These are phyloP conservation scores for Hirtodrosophila histrioides DNA, from an alignment of 2,888 invertebrate species.

Conservation along the genomic window DNA sequence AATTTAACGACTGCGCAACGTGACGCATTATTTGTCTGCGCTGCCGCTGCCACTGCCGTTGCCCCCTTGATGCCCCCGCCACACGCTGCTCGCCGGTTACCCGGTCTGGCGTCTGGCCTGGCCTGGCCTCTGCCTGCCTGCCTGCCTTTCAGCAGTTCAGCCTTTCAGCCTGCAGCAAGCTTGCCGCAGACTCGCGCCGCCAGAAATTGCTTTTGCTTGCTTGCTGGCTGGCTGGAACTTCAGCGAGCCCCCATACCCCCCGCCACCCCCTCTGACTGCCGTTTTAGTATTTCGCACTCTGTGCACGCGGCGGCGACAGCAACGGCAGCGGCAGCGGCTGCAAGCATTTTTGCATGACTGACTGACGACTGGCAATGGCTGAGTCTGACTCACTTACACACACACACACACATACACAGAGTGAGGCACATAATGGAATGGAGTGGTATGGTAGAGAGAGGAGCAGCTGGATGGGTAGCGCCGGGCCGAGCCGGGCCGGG, in stretches of 20 bases:
- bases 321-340: constrained; percentile 34
- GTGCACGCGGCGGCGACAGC: constrained; percentile 60
- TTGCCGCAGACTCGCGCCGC: constrained; percentile 69
- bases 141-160: constrained; percentile 56
- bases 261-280: constrained; percentile 45
- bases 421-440: constrained; percentile 14
- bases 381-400: constrained; percentile 69
- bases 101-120: constrained; percentile 58
- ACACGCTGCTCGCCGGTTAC: constrained; percentile 29
- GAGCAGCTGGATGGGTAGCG: constrained; percentile 1
- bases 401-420: constrained; percentile 23
- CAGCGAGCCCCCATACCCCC: constrained; percentile 27
- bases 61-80: constrained; percentile 20
- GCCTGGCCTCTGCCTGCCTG: constrained; percentile 41
- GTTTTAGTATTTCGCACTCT: constrained; percentile 77
- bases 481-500: neutral
- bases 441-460: constrained; percentile 8
- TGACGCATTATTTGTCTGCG: constrained; percentile 77
- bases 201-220: constrained; percentile 76
- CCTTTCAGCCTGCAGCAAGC: constrained; percentile 66
- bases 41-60: constrained; percentile 30
- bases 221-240: constrained; percentile 53
- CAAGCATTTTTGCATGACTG: constrained; percentile 69
- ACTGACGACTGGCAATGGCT: constrained; percentile 61
- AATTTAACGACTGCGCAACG: constrained; percentile 78